These are phyloP conservation scores for Brenthis hecate DNA, from an alignment of 2,888 invertebrate species.

Conservation along the genomic window DNA sequence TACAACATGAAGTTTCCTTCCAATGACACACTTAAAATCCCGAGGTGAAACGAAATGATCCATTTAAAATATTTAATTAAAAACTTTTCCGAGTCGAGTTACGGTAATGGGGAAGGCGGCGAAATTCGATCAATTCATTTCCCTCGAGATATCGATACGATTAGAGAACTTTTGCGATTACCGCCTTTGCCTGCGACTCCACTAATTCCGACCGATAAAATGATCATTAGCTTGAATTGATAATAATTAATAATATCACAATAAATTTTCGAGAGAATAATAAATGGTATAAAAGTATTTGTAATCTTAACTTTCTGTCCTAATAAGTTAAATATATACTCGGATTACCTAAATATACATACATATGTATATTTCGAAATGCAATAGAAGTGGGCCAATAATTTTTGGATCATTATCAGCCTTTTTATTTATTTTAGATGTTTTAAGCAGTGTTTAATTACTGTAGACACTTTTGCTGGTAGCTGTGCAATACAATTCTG, in stretches of 20 bases:
- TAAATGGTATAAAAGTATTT: too few species aligned
- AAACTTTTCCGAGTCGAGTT: slow-evolving; percentile 34
- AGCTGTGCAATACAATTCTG: too few species aligned
- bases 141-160: slow-evolving; percentile 32
- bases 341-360: too few species aligned
- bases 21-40: slow-evolving; percentile 11
- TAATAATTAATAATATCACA: not conserved
- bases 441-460: too few species aligned
- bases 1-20: not conserved
- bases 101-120: slow-evolving; percentile 30
- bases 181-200: slow-evolving; percentile 16
- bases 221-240: slow-evolving; percentile 14
- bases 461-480: too few species aligned
- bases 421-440: too few species aligned
- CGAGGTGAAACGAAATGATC: slow-evolving; percentile 20
- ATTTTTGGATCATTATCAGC: too few species aligned
- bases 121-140: slow-evolving; percentile 29
- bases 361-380: too few species aligned
- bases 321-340: too few species aligned
- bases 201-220: slow-evolving; percentile 13
- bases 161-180: slow-evolving; percentile 33
- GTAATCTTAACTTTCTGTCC: too few species aligned
- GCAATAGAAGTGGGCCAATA: too few species aligned
- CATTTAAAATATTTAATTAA: slow-evolving; percentile 31
- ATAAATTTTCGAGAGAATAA: not conserved